Evolutionary conservation across 2,888 invertebrate genomes (phyloP), one percentile per base, ranked within the genome.

Genomic region (Coenonympha arcania): DNA sequence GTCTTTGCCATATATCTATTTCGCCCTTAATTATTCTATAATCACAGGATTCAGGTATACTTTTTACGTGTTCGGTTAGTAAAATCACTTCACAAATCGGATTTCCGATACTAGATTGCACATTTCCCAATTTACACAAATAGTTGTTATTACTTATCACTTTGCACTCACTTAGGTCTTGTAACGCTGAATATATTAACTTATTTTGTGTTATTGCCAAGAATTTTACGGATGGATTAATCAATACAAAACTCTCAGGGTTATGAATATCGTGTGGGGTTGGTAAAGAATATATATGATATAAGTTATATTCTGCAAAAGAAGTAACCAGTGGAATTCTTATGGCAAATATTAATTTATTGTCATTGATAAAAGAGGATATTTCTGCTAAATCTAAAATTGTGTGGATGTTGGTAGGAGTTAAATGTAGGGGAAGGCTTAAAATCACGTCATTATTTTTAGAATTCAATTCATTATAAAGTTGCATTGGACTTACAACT

Each of bases 121-220:
- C n/a, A 4, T 26, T 41, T 30, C 22, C 18, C 19, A 41, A 9
- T 41, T 41, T 30, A 41, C 41, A 41, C 26, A 30, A 18, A 16
- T 26, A 41, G n/a, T 41, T 13, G 16, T 41, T 26, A 18, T 41
- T 30, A 18, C 19, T 41, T n/a, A 30, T 26, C 18, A 41, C 18
- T 30, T 41, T 41, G 6, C 41, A 41, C 30, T 39, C 24, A 22
- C 24, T 24, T 39, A 39, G 24, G 24, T 39, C 54, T 49, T 58
- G 50, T 33, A 39, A 18, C 28, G 16, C 16, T 9, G 41, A 26
- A 18, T 41, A 36, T 13, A 31, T 31, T 31, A 31, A 31, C 15
- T 31, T 31, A 31, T 31, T 15, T 15, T 13, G 15, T 31, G 39
- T 39, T 39, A 6, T 20, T 37, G 37, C 20, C 24, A 11, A 22